Base-by-base conservation (phyloP, 2,797 vertebrate genomes). In the Tapera naevia region DNA sequence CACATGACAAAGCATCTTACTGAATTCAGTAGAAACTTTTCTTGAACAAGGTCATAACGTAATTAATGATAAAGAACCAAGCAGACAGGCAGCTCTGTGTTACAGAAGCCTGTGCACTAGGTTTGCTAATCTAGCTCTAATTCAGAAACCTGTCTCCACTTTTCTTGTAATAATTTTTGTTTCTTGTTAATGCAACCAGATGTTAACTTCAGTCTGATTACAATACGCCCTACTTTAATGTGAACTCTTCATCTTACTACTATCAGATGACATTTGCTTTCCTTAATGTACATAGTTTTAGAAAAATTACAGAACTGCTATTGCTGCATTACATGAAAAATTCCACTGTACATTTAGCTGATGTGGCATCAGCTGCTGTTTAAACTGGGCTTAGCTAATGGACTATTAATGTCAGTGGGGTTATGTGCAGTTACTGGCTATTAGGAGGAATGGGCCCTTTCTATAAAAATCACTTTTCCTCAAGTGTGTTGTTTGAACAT, bases 351-450 rank as follows among this genome's bases (percentile, higher is more conserved):
- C 97, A 98, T 98, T 98, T 98, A 98, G 98, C 97, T 98, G 98
- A 98, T 98, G 98, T 96, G 95, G 97, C 98, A 98, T 98, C 98
- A 98, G 98, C 97, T 97, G 97, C 96, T 98, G 97, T 98, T 98
- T 98, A 98, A 98, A 98, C 98, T 97, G 96, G 97, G 96, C 97
- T 98, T 98, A 98, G 98, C 98, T 99, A 99, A 99, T 98, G 98
- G 98, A 97, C 98, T 99, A 98, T 98, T 98, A 99, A 99, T 98
- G 98, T 98, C 98, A 97, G 93, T n/a, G 89, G 97, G 98, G 97
- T 98, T 98, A 97, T 79, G 92, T 96, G 98, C 97, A 97, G 98
- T 98, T 98, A 97, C 97, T 97, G 97, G 93, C 95, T 97, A 98
- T 98, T 98, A 97, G 97, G 95, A 98, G 97, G 96, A 97, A 98